Evolutionary conservation across 2,113 vertebrate genomes (phyloP).

Genomic region (cattle (Bos taurus)): DNA sequence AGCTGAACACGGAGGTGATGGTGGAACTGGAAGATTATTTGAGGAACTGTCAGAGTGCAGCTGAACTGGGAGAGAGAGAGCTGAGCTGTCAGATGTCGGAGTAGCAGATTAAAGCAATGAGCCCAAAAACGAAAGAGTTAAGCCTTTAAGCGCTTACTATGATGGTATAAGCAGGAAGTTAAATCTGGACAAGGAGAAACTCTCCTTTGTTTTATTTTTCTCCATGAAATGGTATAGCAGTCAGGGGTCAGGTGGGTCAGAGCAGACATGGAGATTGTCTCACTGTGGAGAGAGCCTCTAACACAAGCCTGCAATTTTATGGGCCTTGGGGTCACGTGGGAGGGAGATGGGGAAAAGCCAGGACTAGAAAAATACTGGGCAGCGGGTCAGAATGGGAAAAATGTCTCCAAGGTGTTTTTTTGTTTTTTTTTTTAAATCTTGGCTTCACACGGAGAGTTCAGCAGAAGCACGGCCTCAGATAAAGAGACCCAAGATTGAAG

Average conservation of each 20-base stretch:
- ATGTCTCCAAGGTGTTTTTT: not conserved
- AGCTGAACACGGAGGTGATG: not conserved
- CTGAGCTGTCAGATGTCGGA: not conserved
- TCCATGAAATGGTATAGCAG: not conserved
- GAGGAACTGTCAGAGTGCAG: not conserved
- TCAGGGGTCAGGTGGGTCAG: not conserved
- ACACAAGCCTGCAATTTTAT: not conserved
- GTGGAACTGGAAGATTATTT: not conserved
- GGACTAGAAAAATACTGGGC: not conserved
- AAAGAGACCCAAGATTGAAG: not conserved
- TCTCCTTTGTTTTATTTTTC: not conserved
- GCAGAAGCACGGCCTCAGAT: not conserved
- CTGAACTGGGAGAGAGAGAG: not conserved
- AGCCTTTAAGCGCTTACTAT: not conserved
- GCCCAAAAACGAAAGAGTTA: not conserved
- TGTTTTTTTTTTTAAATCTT: not conserved
- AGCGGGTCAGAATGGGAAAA: not conserved
- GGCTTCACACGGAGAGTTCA: not conserved
- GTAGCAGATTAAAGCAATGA: not conserved
- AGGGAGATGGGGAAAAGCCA: not conserved
- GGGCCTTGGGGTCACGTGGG: not conserved
- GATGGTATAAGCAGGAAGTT: not conserved
- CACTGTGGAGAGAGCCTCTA: not conserved
- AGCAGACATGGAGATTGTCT: not conserved
- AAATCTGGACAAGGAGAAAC: not conserved